These are phyloP conservation scores for Sigmodon hispidus DNA, from an alignment of 2,113 vertebrate genomes.

Conservation along the genomic window DNA sequence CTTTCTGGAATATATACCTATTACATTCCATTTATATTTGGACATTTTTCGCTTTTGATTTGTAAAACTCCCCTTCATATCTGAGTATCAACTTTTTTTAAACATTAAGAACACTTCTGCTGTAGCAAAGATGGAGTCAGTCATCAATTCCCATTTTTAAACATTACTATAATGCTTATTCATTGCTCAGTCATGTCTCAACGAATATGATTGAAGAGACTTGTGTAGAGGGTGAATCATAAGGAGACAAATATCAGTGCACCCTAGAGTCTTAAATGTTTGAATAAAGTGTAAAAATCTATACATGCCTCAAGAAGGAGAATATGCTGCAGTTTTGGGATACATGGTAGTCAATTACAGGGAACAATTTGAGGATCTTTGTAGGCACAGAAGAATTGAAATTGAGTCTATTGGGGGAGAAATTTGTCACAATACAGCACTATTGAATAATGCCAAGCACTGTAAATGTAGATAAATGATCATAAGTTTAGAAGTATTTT, in stretches of 20 bases:
- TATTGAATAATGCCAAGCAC: slow-evolving; percentile 61
- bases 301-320: slow-evolving; percentile 35
- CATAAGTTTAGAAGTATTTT: slow-evolving; percentile 28
- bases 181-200: neutral
- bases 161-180: neutral
- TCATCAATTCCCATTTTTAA: neutral
- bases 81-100: neutral
- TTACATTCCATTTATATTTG: neutral
- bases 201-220: neutral
- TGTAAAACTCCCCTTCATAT: neutral
- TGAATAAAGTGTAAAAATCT: slow-evolving; percentile 41
- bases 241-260: neutral
- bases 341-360: slow-evolving; percentile 29
- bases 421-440: slow-evolving; percentile 63
- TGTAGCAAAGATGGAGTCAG: neutral
- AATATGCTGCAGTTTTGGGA: slow-evolving; percentile 47
- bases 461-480: slow-evolving; percentile 71
- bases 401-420: slow-evolving; percentile 29
- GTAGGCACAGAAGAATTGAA: slow-evolving; percentile 41
- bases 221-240: neutral
- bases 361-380: slow-evolving; percentile 48
- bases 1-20: neutral
- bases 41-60: neutral
- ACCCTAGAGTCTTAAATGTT: slow-evolving; percentile 23
- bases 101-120: neutral